Percentiles rank a stretch among this genome's conserved stretches.
Conservation (phyloP, 2,113 vertebrate species). For the Opisthocomus hoazin region DNA sequence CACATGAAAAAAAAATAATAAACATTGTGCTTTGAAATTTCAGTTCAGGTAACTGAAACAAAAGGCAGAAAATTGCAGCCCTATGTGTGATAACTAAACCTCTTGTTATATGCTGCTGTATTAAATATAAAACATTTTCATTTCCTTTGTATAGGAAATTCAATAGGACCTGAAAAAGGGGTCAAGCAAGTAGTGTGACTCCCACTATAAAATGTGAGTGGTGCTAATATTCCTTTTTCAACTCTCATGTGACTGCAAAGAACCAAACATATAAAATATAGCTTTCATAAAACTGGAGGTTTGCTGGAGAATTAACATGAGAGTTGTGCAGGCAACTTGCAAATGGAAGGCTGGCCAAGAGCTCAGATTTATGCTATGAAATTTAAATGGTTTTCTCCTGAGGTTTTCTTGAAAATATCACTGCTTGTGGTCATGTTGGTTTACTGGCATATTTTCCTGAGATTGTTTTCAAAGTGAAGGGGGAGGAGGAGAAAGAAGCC, state of each 20-base stretch:
- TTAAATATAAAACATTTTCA: slow-evolving; percentile 79
- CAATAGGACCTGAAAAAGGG: slow-evolving; percentile 71
- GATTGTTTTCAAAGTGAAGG: slow-evolving; percentile 55
- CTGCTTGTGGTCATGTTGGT: slow-evolving; percentile 59
- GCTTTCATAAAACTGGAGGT: slow-evolving; percentile 79
- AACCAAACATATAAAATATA: slow-evolving; percentile 79
- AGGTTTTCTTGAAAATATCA: slow-evolving; percentile 73
- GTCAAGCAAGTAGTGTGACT: slow-evolving; percentile 71
- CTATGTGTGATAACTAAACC: slow-evolving; percentile 67
- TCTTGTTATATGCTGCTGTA: slow-evolving; percentile 67
- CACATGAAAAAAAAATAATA: slow-evolving; percentile 41
- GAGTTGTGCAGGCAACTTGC: slow-evolving; percentile 61
- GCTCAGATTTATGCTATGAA: slow-evolving; percentile 74
- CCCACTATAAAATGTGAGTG: slow-evolving; percentile 72
- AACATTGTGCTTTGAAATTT: slow-evolving; percentile 47
- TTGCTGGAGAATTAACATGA: slow-evolving; percentile 75
- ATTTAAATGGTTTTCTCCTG: slow-evolving; percentile 75
- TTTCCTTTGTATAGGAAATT: slow-evolving; percentile 78
- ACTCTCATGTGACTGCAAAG: slow-evolving; percentile 66
- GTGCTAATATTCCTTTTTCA: slow-evolving; percentile 73
- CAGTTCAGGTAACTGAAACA: slow-evolving; percentile 60
- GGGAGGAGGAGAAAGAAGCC: not conserved
- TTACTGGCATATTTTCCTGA: slow-evolving; percentile 60
- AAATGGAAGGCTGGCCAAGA: slow-evolving; percentile 69
- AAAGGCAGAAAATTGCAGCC: slow-evolving; percentile 62